phyloP scores from a whole-genome alignment of 2,797 vertebrate species.

The Manis pentadactyla region DNA sequence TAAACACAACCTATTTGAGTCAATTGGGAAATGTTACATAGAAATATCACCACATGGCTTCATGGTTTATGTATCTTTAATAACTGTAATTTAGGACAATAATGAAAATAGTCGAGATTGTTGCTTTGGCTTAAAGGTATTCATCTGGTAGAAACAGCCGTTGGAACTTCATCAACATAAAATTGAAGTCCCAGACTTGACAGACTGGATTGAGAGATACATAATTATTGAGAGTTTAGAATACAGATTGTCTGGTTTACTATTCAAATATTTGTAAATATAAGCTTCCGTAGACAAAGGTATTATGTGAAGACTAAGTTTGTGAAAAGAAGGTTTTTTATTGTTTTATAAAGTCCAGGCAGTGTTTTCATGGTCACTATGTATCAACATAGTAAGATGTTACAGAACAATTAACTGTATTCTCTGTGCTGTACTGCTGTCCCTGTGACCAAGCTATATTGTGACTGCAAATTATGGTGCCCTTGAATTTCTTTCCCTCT shows the following conservation, averaged over 20 bases:
- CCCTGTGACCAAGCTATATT: no score
- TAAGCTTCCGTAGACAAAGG: neutral
- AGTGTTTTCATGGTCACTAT: neutral
- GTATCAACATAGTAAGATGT: no score
- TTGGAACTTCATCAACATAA: conserved; percentile 12
- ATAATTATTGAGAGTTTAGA: conserved; percentile 42
- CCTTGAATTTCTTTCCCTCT: no score
- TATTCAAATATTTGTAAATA: conserved; percentile 58
- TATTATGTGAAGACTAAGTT: neutral
- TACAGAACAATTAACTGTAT: no score
- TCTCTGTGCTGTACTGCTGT: no score
- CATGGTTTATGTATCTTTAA: conserved; percentile 82
- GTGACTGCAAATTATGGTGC: no score
- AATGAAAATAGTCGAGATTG: conserved; percentile 64
- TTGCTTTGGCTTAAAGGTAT: conserved; percentile 48
- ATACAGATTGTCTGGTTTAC: conserved; percentile 59
- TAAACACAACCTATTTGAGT: conserved; percentile 75
- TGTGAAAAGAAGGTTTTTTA: neutral
- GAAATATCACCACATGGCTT: conserved; percentile 60
- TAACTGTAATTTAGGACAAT: conserved; percentile 75
- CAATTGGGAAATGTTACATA: conserved; percentile 45
- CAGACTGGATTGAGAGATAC: neutral
- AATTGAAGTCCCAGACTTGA: conserved; percentile 44
- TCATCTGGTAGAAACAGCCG: conserved; percentile 43
- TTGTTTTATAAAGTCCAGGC: neutral